These are phyloP conservation scores for Calycopis cecrops DNA, from an alignment of 1,140 invertebrate genomes.

Conservation along the genomic window DNA sequence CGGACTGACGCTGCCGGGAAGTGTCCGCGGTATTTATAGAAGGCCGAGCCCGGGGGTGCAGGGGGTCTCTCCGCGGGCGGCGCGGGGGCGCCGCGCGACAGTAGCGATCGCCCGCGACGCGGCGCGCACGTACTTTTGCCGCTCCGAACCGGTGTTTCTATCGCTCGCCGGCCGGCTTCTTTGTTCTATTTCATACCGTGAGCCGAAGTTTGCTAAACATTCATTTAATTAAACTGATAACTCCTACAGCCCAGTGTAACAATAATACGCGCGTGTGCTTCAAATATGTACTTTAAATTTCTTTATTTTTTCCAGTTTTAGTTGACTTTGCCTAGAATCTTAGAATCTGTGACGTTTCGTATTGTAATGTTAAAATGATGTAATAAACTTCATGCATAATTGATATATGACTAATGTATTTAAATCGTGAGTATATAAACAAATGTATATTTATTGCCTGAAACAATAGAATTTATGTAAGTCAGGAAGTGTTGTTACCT, in stretches of 20 bases:
- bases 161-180: conserved; percentile 57
- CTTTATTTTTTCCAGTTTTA: too few species aligned
- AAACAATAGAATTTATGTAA: conserved; percentile 1
- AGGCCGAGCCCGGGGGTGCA: conserved; percentile 44
- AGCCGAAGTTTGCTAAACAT: conserved; percentile 12
- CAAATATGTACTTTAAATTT: not conserved
- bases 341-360: too few species aligned
- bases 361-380: too few species aligned
- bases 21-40: conserved; percentile 51
- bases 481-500: not conserved
- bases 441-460: not conserved
- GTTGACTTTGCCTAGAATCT: too few species aligned
- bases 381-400: too few species aligned
- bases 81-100: conserved; percentile 59
- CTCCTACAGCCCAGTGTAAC: not conserved
- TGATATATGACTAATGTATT: too few species aligned
- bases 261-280: not conserved
- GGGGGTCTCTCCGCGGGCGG: conserved; percentile 45
- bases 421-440: too few species aligned
- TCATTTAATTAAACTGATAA: not conserved
- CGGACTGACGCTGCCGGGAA: conserved; percentile 57
- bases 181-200: conserved; percentile 44
- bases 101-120: conserved; percentile 37
- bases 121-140: conserved; percentile 38
- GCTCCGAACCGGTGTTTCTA: conserved; percentile 36